Conservation (phyloP, 2,888 invertebrate species). For the Zygaena filipendulae region DNA sequence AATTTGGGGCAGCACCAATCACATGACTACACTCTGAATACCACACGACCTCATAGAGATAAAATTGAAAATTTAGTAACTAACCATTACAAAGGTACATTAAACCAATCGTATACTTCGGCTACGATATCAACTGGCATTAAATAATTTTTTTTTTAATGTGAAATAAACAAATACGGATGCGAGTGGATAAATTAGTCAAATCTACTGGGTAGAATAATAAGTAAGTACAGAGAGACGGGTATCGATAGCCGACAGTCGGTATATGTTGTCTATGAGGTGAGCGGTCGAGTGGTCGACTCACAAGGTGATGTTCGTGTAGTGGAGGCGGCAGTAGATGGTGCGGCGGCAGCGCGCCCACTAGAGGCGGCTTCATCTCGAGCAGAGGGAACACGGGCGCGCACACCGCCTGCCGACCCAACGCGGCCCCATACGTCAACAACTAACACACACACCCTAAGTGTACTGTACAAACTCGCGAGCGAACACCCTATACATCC, state of each 20-base stretch:
- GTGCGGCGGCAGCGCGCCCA: slow-evolving; percentile 61
- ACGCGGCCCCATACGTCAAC: slow-evolving; percentile 14
- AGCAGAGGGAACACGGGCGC: slow-evolving; percentile 67
- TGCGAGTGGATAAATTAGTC: no score
- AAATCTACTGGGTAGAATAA: no score
- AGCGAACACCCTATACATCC: slow-evolving; percentile 5
- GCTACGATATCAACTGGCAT: no score
- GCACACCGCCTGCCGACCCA: slow-evolving; percentile 52
- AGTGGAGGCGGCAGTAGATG: slow-evolving; percentile 71
- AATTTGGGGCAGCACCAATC: slow-evolving; percentile 65
- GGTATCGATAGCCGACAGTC: no score
- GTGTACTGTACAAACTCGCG: neutral
- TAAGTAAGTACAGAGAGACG: no score
- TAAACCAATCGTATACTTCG: no score
- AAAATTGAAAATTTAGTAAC: no score
- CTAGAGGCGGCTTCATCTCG: slow-evolving; percentile 62
- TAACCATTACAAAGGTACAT: no score
- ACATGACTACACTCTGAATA: slow-evolving; percentile 46
- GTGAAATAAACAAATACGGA: no score
- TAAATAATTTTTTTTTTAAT: no score
- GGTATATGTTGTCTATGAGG: slow-evolving; percentile 39
- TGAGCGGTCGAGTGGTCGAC: slow-evolving; percentile 32
- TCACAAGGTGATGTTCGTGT: slow-evolving; percentile 74
- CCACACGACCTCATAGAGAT: slow-evolving; percentile 4
- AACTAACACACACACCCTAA: slow-evolving; percentile 7